Percentiles rank a stretch among this genome's conserved stretches.
Conservation (phyloP, 2,888 invertebrate species). For the Hedya salicella region DNA sequence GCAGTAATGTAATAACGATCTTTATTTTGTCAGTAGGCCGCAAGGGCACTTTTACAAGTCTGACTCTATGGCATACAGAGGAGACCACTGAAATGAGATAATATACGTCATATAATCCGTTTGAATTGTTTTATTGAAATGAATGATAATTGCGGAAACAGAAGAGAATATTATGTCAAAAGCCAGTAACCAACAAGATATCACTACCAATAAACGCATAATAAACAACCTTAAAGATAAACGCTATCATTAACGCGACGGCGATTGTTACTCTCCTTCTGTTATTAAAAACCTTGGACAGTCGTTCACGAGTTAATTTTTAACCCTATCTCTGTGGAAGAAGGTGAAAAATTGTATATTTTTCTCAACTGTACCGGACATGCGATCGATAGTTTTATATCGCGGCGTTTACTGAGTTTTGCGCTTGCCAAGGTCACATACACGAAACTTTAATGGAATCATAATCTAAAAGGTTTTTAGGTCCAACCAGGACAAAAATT, state of each 20-base stretch:
- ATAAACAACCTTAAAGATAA: conserved; percentile 30
- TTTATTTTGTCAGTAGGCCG: too few species aligned
- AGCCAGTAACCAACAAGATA: neutral
- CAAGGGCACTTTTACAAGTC: too few species aligned
- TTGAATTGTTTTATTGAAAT: too few species aligned
- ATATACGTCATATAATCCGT: too few species aligned
- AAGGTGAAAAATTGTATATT: conserved; percentile 15
- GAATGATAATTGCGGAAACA: too few species aligned
- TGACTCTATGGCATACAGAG: too few species aligned
- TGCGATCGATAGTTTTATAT: conserved; percentile 13
- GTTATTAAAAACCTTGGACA: conserved; percentile 33
- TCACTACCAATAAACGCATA: conserved; percentile 12
- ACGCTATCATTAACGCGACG: conserved; percentile 16
- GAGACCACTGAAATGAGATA: too few species aligned
- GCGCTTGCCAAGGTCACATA: conserved; percentile 16
- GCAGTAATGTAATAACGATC: too few species aligned
- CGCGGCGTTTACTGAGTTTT: conserved; percentile 22
- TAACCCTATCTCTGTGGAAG: conserved; percentile 6
- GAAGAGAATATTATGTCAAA: neutral
- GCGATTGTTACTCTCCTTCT: conserved; percentile 31
- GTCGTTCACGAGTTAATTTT: neutral
- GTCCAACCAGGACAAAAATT: neutral
- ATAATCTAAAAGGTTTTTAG: neutral
- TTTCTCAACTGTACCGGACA: neutral
- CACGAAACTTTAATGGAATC: conserved; percentile 10